Conservation (phyloP, 2,113 vertebrate genomes). For the Nesoenas mayeri region DNA sequence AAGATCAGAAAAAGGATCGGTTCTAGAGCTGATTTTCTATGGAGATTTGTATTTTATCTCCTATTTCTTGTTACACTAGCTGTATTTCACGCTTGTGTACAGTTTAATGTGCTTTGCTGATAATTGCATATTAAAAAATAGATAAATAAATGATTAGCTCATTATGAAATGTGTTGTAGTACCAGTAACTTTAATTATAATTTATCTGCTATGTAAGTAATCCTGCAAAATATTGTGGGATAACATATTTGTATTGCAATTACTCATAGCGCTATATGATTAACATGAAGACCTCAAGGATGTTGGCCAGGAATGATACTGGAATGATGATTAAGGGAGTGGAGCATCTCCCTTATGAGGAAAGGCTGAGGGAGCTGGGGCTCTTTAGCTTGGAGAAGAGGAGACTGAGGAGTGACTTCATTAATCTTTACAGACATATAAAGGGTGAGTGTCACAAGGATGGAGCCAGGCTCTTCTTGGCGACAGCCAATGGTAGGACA, state of each 20-base stretch:
- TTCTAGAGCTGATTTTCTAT: not conserved
- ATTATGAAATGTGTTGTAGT: slow-evolving; percentile 18
- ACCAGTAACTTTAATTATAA: slow-evolving; percentile 35
- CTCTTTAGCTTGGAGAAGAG: too few species aligned
- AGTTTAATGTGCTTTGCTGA: slow-evolving; percentile 22
- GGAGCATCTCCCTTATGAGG: too few species aligned
- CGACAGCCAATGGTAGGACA: too few species aligned
- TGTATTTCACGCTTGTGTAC: slow-evolving; percentile 3
- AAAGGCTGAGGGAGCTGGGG: too few species aligned
- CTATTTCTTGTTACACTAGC: not conserved
- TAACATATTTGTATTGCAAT: not conserved
- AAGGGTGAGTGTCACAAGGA: too few species aligned
- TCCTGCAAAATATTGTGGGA: not conserved
- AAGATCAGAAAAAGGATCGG: not conserved
- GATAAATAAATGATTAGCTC: slow-evolving; percentile 41
- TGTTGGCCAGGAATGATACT: not conserved
- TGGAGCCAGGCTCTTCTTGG: too few species aligned
- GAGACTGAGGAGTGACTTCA: too few species aligned
- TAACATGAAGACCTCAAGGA: not conserved
- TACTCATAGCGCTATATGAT: not conserved
- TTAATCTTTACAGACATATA: too few species aligned
- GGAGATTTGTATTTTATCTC: slow-evolving; percentile 3
- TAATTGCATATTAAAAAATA: slow-evolving; percentile 36
- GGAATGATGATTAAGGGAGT: too few species aligned
- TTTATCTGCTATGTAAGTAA: slow-evolving; percentile 9